Percentiles rank a stretch among this genome's conserved stretches.
phyloP scores from a whole-genome alignment of 2,113 vertebrate genomes.

The Oncorhynchus mykiss region DNA sequence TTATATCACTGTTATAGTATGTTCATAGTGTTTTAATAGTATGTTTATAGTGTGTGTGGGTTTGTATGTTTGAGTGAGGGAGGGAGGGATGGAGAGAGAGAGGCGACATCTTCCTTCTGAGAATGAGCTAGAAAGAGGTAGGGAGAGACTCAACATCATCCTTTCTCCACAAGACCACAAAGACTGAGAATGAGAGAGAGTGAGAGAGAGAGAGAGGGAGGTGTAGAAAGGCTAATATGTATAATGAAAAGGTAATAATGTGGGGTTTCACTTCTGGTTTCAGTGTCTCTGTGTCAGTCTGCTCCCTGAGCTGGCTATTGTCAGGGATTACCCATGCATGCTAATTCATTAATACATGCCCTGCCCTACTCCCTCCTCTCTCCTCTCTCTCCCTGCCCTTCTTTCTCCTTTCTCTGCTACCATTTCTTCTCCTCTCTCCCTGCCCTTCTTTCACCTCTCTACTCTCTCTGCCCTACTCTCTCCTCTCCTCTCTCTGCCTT shows the following conservation, averaged over 20 bases:
- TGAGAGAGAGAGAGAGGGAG: not conserved
- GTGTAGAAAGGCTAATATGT: not conserved
- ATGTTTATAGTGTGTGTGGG: too few species aligned
- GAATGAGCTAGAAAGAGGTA: too few species aligned
- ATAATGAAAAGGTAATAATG: constrained; percentile 58
- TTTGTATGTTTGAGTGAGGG: too few species aligned
- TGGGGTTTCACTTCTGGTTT: constrained; percentile 68
- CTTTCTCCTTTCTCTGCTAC: too few species aligned
- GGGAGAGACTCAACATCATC: constrained; percentile 44
- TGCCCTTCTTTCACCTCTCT: too few species aligned
- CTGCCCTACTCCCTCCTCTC: constrained; percentile 20
- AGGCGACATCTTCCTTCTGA: too few species aligned
- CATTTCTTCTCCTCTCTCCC: too few species aligned
- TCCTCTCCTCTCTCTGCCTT: too few species aligned
- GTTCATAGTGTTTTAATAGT: too few species aligned
- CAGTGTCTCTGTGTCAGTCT: constrained; percentile 54
- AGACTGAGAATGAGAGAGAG: constrained; percentile 25
- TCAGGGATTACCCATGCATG: constrained; percentile 55
- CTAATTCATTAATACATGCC: constrained; percentile 66
- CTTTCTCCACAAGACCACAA: constrained; percentile 46
- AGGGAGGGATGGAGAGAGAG: too few species aligned
- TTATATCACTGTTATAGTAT: too few species aligned
- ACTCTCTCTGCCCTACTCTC: too few species aligned
- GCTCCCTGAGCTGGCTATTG: constrained; percentile 62
- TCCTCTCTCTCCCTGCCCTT: not conserved